phyloP scores from a whole-genome alignment of 2,113 vertebrate genomes.

The Cygnus atratus region DNA sequence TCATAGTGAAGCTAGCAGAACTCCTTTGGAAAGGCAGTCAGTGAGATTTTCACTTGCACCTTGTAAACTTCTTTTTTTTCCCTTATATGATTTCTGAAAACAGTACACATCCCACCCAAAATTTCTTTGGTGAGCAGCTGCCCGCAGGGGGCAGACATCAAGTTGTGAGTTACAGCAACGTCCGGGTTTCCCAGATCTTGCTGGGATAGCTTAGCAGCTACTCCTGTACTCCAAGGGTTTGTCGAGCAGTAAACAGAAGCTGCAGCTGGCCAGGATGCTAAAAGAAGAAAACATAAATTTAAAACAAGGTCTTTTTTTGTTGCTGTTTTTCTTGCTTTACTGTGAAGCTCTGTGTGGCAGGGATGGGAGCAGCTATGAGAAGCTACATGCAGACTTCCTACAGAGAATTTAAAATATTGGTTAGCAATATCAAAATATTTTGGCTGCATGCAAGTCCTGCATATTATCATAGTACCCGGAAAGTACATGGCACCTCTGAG shows the following conservation, averaged over 20 bases:
- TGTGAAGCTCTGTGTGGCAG: conserved; percentile 51
- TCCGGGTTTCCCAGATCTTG: conserved; percentile 34
- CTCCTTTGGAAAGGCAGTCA: neutral
- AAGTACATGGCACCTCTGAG: conserved; percentile 37
- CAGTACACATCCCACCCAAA: neutral
- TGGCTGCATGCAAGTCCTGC: neutral
- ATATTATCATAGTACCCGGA: neutral
- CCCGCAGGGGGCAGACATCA: conserved; percentile 27
- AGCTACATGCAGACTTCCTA: conserved; percentile 42
- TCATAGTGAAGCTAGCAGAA: neutral
- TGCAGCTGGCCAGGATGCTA: conserved; percentile 26
- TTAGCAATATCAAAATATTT: conserved; percentile 38
- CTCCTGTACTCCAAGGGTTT: conserved; percentile 43
- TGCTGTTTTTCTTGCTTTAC: conserved; percentile 34
- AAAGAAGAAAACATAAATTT: conserved; percentile 47
- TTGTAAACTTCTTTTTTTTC: neutral
- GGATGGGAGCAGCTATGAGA: conserved; percentile 27
- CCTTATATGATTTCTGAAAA: neutral
- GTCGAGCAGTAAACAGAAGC: conserved; percentile 46
- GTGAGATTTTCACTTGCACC: neutral
- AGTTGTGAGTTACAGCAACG: neutral
- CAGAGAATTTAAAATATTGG: conserved; percentile 66
- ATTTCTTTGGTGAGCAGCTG: neutral
- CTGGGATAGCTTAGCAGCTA: conserved; percentile 25
- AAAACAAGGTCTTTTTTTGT: conserved; percentile 43